Evolutionary conservation across 2,888 invertebrate species (phyloP), one percentile per base, ranked within the genome.

Genomic region (Drosophila nigritarsus): DNA sequence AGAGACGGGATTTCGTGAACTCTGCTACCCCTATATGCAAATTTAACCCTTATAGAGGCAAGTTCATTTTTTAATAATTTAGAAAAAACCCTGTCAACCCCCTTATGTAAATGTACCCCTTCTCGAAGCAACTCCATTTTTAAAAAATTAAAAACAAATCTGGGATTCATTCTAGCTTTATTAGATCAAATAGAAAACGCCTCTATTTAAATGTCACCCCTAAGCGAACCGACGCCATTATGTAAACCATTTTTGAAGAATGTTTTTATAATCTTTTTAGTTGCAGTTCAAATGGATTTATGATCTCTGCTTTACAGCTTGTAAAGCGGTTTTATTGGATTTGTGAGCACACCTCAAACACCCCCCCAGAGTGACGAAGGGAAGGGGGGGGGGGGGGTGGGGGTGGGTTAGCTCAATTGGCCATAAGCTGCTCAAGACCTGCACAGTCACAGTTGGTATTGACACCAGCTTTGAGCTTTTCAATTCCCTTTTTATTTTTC

Each of bases 321-420:
- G 91, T 91, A 92, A 91, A 91, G 91, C 91, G 92, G 79, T 91
- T 91, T 91, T 92, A 91, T 91, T 92, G 92, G 91, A 91, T 91
- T 91, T 89, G 73, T 69, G 64, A 63, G 75, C 18, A 54, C 34
- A 45, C 45, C 45, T 45, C 45, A 27, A 45, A 45, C 54, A 65
- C 56, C 45, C 15, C 20, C 30, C 30, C 20, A 1, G 13, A 20
- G 20, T 18, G 38, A 32, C 50, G 20, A n/a, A 3, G 13, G 27
- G 7, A 18, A 34, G 34, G 13, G 40, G 34, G 13, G 20, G 18
- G 34, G 9, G 7, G 11, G 34, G 24, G 20, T 8, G 18, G n/a
- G n/a, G n/a, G 34, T 49, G 38, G 50, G 59, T 56, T 59, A 32
- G 70, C 72, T 82, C 86, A 90, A 90, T 91, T 90, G 91, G 91